A percentile compares a stretch with the other conserved stretches of the same genome.
Evolutionary conservation across 1,140 invertebrate species (phyloP).

Genomic region (Papilio polytes): DNA sequence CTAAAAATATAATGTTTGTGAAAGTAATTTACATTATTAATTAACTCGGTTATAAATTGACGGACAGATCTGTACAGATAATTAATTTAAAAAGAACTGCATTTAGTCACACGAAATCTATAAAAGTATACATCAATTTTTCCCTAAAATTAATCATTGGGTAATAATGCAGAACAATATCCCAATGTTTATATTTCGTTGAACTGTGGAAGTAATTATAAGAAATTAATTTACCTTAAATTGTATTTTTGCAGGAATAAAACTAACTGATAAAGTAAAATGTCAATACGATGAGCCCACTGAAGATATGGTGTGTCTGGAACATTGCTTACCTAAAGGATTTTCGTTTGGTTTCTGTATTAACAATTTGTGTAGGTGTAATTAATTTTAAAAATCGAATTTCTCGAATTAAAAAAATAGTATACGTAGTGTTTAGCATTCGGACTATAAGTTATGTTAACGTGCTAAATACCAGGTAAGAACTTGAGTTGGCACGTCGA

Average conservation of each 20-base stretch:
- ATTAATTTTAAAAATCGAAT: slow-evolving; percentile 45
- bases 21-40: too few species aligned
- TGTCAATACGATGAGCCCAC: slow-evolving; percentile 62
- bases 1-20: too few species aligned
- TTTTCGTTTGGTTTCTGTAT: slow-evolving; percentile 70
- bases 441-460: too few species aligned
- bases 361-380: slow-evolving; percentile 66
- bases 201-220: background rate
- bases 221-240: background rate
- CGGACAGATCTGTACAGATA: too few species aligned
- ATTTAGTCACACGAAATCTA: too few species aligned
- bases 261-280: slow-evolving; percentile 46
- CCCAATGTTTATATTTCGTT: background rate
- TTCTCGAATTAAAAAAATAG: background rate
- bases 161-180: too few species aligned
- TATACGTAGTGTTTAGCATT: background rate
- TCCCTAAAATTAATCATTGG: too few species aligned
- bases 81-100: too few species aligned
- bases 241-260: slow-evolving; percentile 45
- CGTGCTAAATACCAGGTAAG: background rate
- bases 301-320: slow-evolving; percentile 59
- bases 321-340: slow-evolving; percentile 68
- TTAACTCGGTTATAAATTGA: too few species aligned
- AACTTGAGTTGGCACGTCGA: background rate
- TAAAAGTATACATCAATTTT: too few species aligned